These are phyloP conservation scores for Crypturellus undulatus DNA, from an alignment of 2,113 vertebrate species.

Conservation along the genomic window DNA sequence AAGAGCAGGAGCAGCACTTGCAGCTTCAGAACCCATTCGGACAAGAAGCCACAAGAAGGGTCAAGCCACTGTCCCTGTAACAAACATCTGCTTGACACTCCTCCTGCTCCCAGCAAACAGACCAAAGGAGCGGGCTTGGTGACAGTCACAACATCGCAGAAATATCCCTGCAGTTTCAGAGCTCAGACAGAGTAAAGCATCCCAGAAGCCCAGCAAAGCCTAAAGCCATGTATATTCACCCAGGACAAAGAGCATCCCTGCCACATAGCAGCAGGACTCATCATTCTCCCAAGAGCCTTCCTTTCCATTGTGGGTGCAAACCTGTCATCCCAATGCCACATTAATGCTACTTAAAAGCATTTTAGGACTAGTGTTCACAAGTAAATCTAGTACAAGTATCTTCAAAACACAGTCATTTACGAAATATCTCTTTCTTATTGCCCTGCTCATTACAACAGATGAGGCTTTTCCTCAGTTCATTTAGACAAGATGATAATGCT, in stretches of 20 bases:
- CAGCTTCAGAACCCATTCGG: neutral
- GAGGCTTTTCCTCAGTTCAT: neutral
- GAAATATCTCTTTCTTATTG: neutral
- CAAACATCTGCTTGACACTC: neutral
- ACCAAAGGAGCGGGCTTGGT: neutral
- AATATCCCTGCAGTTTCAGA: neutral
- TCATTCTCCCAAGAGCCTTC: constrained; percentile 6
- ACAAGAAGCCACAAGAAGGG: too few species aligned
- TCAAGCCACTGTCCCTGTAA: neutral
- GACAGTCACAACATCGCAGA: neutral
- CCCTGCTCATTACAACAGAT: neutral
- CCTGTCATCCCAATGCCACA: neutral
- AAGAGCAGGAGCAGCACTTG: neutral
- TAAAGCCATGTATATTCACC: neutral
- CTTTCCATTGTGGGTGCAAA: neutral
- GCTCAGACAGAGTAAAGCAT: neutral
- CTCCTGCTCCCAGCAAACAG: neutral
- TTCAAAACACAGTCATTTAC: neutral
- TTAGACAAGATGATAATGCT: neutral
- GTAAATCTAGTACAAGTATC: neutral
- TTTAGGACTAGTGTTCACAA: neutral
- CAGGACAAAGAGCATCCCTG: neutral
- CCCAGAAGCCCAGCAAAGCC: neutral
- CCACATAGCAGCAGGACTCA: constrained; percentile 19
- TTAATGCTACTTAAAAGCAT: neutral